Percentiles rank a stretch among this genome's conserved stretches.
These are phyloP conservation scores for Ptilonorhynchus violaceus DNA, from an alignment of 2,113 vertebrate species.

Conservation along the genomic window DNA sequence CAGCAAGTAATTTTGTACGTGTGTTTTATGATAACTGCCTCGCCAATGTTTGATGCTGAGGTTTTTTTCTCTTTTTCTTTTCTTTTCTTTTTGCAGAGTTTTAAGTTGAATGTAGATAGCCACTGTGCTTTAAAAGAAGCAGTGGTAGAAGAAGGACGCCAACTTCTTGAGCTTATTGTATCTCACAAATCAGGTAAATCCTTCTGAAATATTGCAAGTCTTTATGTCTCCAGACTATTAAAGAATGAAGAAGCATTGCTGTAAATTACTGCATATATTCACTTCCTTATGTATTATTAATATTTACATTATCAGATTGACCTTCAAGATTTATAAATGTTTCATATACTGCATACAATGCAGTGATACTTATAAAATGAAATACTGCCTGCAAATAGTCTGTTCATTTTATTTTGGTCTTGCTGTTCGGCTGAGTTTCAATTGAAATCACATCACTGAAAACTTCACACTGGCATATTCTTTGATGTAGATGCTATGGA, in stretches of 20 bases:
- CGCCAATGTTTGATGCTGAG: neutral
- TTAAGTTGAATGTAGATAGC: constrained; percentile 93
- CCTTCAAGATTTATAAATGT: constrained; percentile 97
- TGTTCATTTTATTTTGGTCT: constrained; percentile 81
- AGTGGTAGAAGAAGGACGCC: constrained; percentile 89
- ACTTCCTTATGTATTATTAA: constrained; percentile 96
- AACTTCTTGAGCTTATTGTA: constrained; percentile 90
- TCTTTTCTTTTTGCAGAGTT: constrained; percentile 76
- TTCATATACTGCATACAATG: constrained; percentile 86
- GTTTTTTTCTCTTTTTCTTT: neutral
- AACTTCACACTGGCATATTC: constrained; percentile 74
- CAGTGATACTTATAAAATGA: constrained; percentile 81
- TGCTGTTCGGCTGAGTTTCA: constrained; percentile 71
- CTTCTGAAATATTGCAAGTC: constrained; percentile 80
- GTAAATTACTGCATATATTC: constrained; percentile 85
- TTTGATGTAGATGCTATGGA: constrained; percentile 74
- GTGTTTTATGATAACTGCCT: constrained; percentile 37
- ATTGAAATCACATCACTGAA: constrained; percentile 73
- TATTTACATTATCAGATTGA: constrained; percentile 98
- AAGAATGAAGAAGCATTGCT: constrained; percentile 83
- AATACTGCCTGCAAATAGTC: constrained; percentile 81
- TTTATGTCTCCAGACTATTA: constrained; percentile 82
- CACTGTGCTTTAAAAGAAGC: constrained; percentile 88
- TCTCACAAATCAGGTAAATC: constrained; percentile 95
- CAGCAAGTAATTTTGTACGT: constrained; percentile 29